Evolutionary conservation across 2,797 vertebrate species (phyloP), one percentile per base, ranked within the genome.

Genomic region (Sylvilagus floridanus): DNA sequence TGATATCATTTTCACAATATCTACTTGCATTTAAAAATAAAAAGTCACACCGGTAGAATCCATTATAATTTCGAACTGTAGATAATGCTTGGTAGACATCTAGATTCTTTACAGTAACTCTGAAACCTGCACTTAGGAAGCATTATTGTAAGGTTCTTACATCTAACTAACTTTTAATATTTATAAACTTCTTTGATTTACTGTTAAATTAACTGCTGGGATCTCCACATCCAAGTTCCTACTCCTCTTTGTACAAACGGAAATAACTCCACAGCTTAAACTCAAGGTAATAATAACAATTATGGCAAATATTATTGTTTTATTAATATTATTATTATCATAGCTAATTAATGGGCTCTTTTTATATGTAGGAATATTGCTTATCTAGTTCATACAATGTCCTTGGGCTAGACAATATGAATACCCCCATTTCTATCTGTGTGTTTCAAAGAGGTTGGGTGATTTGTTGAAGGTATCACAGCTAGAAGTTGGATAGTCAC

Each of bases 31-130:
- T 84, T 42, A 50, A 73, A 94, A 84, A 6, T 17, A 62, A 72
- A 16, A 30, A 0, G 28, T 19, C 1, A 30, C 14, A 17, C 7
- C 21, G 0, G 2, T 0, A n/a, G 7, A 26, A 62, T 9, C 32
- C 32, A 24, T 14, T 35, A 14, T 79, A 26, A 19, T 26, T 72
- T 65, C 37, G 35, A 96, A 50, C n/a, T 65, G 5, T 3, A 66
- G 24, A 19, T 21, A 32, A 72, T 62, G 4, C 0, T 1, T 42
- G 1, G 21, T 30, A 8, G 14, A n/a, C 16, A 28, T 71, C 4
- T 3, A 76, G 11, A 54, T n/a, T 3, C 4, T 14, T 57, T 60
- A 32, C 10, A 32, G 14, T 26, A 21, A 63, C 14, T 75, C 37
- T 42, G 3, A 2, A 78, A 21, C 17, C 35, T 3, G 19, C 17